Conservation (phyloP, 2,113 vertebrate genomes). For the Nibea albiflora region DNA sequence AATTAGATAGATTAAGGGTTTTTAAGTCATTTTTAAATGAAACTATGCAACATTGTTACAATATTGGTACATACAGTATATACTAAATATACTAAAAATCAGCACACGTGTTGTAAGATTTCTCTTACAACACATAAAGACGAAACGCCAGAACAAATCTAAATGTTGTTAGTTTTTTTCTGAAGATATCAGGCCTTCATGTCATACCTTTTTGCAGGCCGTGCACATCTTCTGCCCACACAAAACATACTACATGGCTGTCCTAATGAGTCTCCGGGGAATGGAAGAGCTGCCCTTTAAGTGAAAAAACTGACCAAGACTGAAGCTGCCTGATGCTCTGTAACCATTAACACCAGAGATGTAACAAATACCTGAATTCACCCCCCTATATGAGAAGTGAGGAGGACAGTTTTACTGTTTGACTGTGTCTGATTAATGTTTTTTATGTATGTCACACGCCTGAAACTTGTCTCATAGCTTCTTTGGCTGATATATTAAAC, state of each 20-base stretch:
- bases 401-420: conserved; percentile 29
- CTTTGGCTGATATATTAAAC: not conserved
- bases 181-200: conserved; percentile 62
- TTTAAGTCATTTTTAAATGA: not conserved
- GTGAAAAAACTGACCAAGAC: conserved; percentile 71
- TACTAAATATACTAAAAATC: not conserved
- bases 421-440: not conserved
- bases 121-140: not conserved
- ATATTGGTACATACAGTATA: not conserved
- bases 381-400: conserved; percentile 23
- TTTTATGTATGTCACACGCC: no score
- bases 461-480: no score
- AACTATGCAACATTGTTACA: not conserved
- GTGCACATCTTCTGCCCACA: conserved; percentile 57
- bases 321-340: conserved; percentile 50
- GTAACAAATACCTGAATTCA: conserved; percentile 64
- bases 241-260: conserved; percentile 50
- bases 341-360: conserved; percentile 65
- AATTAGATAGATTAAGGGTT: not conserved
- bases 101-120: not conserved
- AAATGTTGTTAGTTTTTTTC: conserved; percentile 53
- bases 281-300: conserved; percentile 69
- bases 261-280: conserved; percentile 81
- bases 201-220: conserved; percentile 61
- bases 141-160: conserved; percentile 36